Conservation (phyloP, 2,113 vertebrate genomes). For the Numida meleagris region DNA sequence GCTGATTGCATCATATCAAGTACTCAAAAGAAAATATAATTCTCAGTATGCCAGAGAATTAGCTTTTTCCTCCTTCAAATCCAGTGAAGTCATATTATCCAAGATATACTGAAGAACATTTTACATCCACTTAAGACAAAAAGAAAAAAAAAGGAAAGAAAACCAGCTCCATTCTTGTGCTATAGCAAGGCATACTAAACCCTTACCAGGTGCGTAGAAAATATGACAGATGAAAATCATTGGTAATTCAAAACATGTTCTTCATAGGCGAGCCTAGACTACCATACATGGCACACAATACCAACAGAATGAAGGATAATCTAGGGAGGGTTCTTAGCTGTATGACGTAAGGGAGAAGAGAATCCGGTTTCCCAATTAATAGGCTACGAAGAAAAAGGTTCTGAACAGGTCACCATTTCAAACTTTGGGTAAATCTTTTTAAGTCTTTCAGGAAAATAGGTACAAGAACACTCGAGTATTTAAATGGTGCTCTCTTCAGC, state of each 20-base stretch:
- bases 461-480: conserved; percentile 66
- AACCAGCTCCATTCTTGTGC: conserved; percentile 67
- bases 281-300: conserved; percentile 66
- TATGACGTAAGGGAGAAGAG: conserved; percentile 16
- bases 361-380: conserved; percentile 48
- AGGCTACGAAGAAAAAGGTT: conserved; percentile 62
- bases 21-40: conserved; percentile 50
- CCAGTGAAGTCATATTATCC: conserved; percentile 49
- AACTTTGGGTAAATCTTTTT: conserved; percentile 68
- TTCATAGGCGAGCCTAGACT: conserved; percentile 63
- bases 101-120: conserved; percentile 61
- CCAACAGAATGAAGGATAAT: conserved; percentile 54
- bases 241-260: conserved; percentile 36
- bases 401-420: conserved; percentile 76
- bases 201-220: conserved; percentile 48
- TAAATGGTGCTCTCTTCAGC: conserved; percentile 80
- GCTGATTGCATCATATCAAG: conserved; percentile 73
- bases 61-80: conserved; percentile 53
- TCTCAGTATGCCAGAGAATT: conserved; percentile 52
- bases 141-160: conserved; percentile 58
- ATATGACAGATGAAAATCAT: conserved; percentile 47
- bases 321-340: conserved; percentile 28
- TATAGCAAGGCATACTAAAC: conserved; percentile 67
- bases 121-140: conserved; percentile 42
- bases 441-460: conserved; percentile 63